Conservation (phyloP, 2,888 invertebrate genomes). For the Apotomis capreana region DNA sequence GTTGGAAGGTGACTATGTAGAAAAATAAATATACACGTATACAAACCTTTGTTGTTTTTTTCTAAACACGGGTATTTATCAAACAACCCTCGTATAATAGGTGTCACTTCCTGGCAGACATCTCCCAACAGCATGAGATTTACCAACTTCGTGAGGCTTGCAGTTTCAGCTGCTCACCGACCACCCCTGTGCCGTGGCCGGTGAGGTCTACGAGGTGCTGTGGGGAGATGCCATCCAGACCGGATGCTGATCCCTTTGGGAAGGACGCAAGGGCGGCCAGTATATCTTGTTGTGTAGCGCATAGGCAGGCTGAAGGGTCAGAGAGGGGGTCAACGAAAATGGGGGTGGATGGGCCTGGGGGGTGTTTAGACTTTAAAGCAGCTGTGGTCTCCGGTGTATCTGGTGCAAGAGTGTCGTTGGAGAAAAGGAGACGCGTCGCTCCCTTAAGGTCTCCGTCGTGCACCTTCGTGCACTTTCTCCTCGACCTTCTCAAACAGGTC, state of each 20-base stretch:
- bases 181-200: background rate
- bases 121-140: background rate
- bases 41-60: too few relatives aligned
- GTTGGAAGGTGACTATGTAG: too few relatives aligned
- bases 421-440: background rate
- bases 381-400: conserved; percentile 2
- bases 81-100: too few relatives aligned
- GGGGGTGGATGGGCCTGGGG: background rate
- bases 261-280: background rate
- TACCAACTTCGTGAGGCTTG: too few relatives aligned
- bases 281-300: background rate
- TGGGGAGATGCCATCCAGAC: background rate
- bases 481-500: background rate
- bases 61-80: too few relatives aligned
- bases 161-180: background rate
- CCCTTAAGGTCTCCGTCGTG: conserved; percentile 1
- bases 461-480: background rate
- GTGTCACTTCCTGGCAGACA: background rate
- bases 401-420: background rate
- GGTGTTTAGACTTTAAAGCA: background rate
- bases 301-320: background rate
- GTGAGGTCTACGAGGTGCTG: too few relatives aligned
- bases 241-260: conserved; percentile 6
- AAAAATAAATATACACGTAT: too few relatives aligned
- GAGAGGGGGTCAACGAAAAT: background rate